phyloP scores from a whole-genome alignment of 2,888 invertebrate genomes.

The Spodoptera littoralis region DNA sequence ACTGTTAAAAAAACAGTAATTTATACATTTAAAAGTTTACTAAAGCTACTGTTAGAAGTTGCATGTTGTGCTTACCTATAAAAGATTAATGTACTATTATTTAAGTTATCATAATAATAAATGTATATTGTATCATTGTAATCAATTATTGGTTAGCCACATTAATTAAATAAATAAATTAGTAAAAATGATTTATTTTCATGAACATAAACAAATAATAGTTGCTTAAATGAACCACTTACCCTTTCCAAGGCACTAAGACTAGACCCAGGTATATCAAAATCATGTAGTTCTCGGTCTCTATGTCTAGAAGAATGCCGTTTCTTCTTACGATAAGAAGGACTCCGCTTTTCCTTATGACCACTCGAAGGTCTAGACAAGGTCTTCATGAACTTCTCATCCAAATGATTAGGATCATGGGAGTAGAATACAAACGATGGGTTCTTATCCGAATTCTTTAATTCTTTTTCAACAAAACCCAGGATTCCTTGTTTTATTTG shows the following conservation, averaged over 20 bases:
- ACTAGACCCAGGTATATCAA: conserved; percentile 86
- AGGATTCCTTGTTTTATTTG: conserved; percentile 86
- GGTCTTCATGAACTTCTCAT: conserved; percentile 82
- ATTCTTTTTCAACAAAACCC: conserved; percentile 86
- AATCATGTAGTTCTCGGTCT: conserved; percentile 84
- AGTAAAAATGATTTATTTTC: too few species aligned
- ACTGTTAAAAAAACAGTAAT: too few species aligned
- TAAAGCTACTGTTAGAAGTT: too few species aligned
- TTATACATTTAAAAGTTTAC: too few species aligned
- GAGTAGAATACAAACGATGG: conserved; percentile 86
- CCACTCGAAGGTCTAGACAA: conserved; percentile 84
- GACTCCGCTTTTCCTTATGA: conserved; percentile 85
- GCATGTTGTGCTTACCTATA: too few species aligned
- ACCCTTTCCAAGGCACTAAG: conserved; percentile 86
- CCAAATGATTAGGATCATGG: conserved; percentile 84
- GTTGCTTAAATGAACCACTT: conserved; percentile 13
- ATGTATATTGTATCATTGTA: too few species aligned
- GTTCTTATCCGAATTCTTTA: conserved; percentile 85
- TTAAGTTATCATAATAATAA: too few species aligned
- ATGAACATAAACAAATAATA: too few species aligned
- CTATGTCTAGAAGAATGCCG: conserved; percentile 82
- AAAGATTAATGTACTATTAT: too few species aligned
- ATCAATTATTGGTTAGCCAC: too few species aligned
- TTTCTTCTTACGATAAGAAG: conserved; percentile 85
- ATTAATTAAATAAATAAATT: too few species aligned